Percentiles rank a stretch among this genome's conserved stretches.
phyloP scores from a whole-genome alignment of 2,797 vertebrate species.

The Coracias cyanogaster region DNA sequence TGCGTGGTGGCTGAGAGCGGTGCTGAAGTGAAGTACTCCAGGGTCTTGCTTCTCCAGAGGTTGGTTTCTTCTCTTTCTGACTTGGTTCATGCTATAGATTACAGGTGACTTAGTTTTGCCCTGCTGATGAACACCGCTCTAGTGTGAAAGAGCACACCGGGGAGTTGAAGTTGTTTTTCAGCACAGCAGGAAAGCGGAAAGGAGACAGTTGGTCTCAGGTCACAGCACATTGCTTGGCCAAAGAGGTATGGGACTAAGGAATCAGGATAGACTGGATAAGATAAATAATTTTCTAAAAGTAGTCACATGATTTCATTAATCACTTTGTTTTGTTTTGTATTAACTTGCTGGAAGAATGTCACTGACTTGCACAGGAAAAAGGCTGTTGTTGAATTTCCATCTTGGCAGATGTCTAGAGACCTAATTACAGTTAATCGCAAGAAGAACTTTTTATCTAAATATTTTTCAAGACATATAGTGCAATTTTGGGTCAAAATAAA shows the following conservation, averaged over 20 bases:
- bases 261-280: not conserved
- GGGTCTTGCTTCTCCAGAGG: not conserved
- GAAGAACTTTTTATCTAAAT: constrained; percentile 6
- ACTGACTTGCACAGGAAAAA: not conserved
- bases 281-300: not conserved
- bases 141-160: not conserved
- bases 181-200: not conserved
- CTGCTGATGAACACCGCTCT: not conserved
- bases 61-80: not conserved
- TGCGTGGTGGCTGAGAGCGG: not conserved
- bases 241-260: not conserved
- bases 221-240: not conserved
- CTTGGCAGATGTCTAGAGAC: not conserved
- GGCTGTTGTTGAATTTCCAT: not conserved
- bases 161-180: not conserved
- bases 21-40: not conserved
- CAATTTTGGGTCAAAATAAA: constrained; percentile 2
- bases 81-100: not conserved
- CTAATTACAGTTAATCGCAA: not conserved
- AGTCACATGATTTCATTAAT: not conserved
- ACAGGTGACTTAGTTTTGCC: not conserved
- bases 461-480: not conserved
- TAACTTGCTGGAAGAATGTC: not conserved
- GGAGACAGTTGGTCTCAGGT: not conserved
- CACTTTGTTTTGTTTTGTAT: not conserved